These are phyloP conservation scores for Podocnemis expansa DNA, from an alignment of 2,113 vertebrate genomes.

Conservation along the genomic window DNA sequence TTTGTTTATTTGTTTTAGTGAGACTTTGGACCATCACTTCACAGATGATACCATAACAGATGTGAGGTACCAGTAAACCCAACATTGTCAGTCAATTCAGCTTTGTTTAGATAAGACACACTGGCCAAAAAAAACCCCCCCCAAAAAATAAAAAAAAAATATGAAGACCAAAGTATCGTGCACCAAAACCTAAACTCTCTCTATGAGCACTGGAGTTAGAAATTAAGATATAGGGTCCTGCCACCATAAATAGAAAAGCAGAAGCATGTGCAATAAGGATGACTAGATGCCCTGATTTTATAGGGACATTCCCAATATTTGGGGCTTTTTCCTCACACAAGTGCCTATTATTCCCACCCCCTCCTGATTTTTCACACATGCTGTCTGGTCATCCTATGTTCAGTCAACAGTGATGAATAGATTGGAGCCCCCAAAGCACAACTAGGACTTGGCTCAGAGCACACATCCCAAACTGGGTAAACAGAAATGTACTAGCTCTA, in stretches of 20 bases:
- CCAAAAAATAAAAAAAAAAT: not conserved
- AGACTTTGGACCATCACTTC: not conserved
- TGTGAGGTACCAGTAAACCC: not conserved
- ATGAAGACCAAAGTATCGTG: not conserved
- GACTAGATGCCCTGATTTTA: no score
- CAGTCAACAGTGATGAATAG: not conserved
- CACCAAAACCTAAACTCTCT: not conserved
- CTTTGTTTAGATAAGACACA: not conserved
- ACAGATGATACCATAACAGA: not conserved
- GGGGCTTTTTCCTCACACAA: no score
- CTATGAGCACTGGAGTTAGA: not conserved
- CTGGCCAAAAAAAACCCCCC: not conserved
- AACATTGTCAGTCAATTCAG: not conserved
- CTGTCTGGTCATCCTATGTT: rapidly evolving
- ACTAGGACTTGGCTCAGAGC: not conserved
- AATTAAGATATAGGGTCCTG: not conserved
- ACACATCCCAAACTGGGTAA: not conserved
- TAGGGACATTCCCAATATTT: no score
- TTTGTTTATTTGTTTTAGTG: not conserved
- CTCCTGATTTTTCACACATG: no score
- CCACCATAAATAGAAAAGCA: not conserved
- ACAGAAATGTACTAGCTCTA: not conserved
- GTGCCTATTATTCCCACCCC: no score
- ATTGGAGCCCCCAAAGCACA: not conserved
- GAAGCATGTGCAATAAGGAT: not conserved